Percentiles rank a stretch among this genome's conserved stretches.
Evolutionary conservation across 1,140 invertebrate species (phyloP).

Genomic region (Sycophaga agraensis): DNA sequence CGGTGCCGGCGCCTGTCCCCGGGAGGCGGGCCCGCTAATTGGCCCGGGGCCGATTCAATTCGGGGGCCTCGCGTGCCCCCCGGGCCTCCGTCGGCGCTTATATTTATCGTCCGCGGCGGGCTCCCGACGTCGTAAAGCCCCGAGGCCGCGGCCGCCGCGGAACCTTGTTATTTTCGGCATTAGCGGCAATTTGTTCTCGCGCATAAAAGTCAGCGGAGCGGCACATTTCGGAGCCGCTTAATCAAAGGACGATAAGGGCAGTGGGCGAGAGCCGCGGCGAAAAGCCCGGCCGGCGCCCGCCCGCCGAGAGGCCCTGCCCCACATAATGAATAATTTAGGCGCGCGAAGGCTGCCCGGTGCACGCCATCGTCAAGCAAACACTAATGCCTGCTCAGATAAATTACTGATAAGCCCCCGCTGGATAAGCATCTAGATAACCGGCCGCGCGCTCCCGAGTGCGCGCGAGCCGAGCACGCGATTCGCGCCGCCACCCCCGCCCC

Average conservation of each 20-base stretch:
- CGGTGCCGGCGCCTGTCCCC: no score
- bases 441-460: constrained; percentile 27
- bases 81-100: background rate
- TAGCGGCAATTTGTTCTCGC: constrained; percentile 27
- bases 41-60: no score
- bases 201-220: constrained; percentile 23
- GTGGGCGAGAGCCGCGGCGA: background rate
- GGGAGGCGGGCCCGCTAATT: no score
- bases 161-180: constrained; percentile 18
- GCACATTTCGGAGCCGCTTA: constrained; percentile 16
- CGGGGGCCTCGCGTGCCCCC: no score
- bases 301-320: constrained; percentile 38
- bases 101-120: constrained; percentile 15
- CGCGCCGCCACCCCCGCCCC: background rate
- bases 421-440: constrained; percentile 54
- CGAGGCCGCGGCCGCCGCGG: background rate
- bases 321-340: constrained; percentile 56
- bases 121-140: constrained; percentile 1
- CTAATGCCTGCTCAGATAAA: constrained; percentile 59
- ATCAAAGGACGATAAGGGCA: constrained; percentile 23
- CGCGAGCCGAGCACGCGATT: background rate
- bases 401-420: constrained; percentile 52
- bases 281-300: background rate
- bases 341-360: constrained; percentile 44
- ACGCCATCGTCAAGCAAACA: constrained; percentile 55